These are phyloP conservation scores for Sebastes variabilis DNA, from an alignment of 2,797 vertebrate genomes.

Conservation along the genomic window DNA sequence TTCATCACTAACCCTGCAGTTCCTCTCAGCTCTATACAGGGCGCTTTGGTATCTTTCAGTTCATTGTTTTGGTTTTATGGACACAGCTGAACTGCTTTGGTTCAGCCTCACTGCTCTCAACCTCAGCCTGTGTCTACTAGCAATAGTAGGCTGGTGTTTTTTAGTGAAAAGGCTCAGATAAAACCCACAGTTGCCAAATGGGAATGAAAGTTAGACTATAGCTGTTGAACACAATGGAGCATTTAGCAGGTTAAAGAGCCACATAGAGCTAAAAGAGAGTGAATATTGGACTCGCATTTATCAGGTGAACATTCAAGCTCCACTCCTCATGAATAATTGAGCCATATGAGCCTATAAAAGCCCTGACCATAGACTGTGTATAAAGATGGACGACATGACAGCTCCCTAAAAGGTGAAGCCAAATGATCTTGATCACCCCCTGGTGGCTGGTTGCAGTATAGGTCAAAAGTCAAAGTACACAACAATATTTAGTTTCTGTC, in stretches of 20 bases:
- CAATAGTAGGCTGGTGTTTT: not conserved
- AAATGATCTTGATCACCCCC: too few species aligned
- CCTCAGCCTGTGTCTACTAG: not conserved
- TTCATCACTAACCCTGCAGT: not conserved
- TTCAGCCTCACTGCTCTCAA: not conserved
- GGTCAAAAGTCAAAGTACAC: too few species aligned
- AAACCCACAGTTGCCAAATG: not conserved
- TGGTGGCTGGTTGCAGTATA: too few species aligned
- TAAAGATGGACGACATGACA: too few species aligned
- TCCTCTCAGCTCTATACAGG: not conserved
- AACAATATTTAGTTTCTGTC: too few species aligned
- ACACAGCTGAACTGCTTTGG: not conserved
- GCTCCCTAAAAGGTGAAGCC: accelerated
- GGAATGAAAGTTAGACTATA: not conserved
- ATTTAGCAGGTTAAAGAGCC: not conserved
- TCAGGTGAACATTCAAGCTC: not conserved
- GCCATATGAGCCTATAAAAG: too few species aligned
- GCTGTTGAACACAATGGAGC: not conserved
- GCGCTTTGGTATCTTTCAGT: not conserved
- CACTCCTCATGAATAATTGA: not conserved
- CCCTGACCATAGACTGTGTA: too few species aligned
- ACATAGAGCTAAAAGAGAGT: not conserved
- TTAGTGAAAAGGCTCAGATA: not conserved
- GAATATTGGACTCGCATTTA: not conserved
- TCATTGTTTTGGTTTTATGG: not conserved